Conservation (phyloP, 1,140 invertebrate species). For the Calliphora vicina region DNA sequence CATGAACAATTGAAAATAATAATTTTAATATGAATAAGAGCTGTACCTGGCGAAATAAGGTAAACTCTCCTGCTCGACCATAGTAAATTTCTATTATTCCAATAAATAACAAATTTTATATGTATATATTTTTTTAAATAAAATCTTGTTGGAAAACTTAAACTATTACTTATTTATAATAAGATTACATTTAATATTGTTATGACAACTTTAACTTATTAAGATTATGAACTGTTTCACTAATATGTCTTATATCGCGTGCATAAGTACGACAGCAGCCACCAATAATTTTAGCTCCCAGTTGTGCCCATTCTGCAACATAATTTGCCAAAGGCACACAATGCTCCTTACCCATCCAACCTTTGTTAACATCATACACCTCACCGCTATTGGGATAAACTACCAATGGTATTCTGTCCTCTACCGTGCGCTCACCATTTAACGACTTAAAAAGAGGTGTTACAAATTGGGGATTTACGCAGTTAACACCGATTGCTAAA, state of each 20-base stretch:
- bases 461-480: slow-evolving; percentile 73
- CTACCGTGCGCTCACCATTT: slow-evolving; percentile 49
- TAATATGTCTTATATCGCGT: slow-evolving; percentile 69
- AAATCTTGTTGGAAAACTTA: background rate
- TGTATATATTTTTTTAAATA: too few relatives aligned
- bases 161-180: background rate
- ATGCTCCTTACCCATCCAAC: slow-evolving; percentile 69
- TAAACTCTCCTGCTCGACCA: too few relatives aligned
- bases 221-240: slow-evolving; percentile 56
- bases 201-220: slow-evolving; percentile 44
- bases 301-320: slow-evolving; percentile 73
- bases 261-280: slow-evolving; percentile 80
- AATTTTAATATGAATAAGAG: too few relatives aligned
- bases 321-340: slow-evolving; percentile 68
- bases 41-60: too few relatives aligned
- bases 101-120: too few relatives aligned
- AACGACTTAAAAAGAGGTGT: slow-evolving; percentile 67
- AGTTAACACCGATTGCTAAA: slow-evolving; percentile 88
- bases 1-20: too few relatives aligned
- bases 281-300: slow-evolving; percentile 77
- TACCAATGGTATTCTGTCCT: slow-evolving; percentile 66
- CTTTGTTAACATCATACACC: slow-evolving; percentile 65
- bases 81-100: too few relatives aligned
- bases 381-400: slow-evolving; percentile 81
- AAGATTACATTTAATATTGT: background rate